phyloP scores from a whole-genome alignment of 2,113 vertebrate species.

The Toxotes chatareus region DNA sequence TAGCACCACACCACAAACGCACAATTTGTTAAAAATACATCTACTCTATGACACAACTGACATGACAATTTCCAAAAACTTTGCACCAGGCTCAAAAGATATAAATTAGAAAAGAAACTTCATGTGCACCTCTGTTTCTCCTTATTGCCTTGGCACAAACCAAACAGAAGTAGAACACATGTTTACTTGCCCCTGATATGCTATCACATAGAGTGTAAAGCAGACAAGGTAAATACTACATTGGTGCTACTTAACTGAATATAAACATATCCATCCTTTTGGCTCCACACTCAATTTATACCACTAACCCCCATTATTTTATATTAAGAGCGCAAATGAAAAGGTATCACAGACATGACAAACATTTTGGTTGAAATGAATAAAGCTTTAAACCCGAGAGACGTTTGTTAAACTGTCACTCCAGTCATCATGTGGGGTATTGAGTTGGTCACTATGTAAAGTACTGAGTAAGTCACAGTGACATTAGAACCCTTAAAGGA shows the following conservation, averaged over 20 bases:
- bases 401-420: slow-evolving; percentile 16
- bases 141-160: slow-evolving; percentile 31
- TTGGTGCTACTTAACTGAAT: slow-evolving; percentile 46
- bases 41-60: slow-evolving; percentile 2
- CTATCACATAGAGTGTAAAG: slow-evolving; percentile 41
- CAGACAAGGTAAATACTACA: slow-evolving; percentile 42
- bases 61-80: slow-evolving; percentile 5
- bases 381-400: background rate
- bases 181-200: slow-evolving; percentile 41
- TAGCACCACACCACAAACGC: slow-evolving; percentile 31
- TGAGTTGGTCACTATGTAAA: background rate
- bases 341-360: background rate
- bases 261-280: slow-evolving; percentile 29
- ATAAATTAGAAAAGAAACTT: slow-evolving; percentile 1
- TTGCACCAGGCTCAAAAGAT: slow-evolving; percentile 11
- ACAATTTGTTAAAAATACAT: slow-evolving; percentile 35
- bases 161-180: slow-evolving; percentile 65
- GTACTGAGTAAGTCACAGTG: slow-evolving; percentile 27
- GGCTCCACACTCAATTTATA: background rate
- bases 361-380: background rate
- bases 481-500: slow-evolving; percentile 34
- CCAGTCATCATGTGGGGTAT: background rate
- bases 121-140: slow-evolving; percentile 34
- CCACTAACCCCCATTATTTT: slow-evolving; percentile 10
- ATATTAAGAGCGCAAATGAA: background rate